Conservation (phyloP, 1,140 invertebrate species). For the Heliconius melpomene region DNA sequence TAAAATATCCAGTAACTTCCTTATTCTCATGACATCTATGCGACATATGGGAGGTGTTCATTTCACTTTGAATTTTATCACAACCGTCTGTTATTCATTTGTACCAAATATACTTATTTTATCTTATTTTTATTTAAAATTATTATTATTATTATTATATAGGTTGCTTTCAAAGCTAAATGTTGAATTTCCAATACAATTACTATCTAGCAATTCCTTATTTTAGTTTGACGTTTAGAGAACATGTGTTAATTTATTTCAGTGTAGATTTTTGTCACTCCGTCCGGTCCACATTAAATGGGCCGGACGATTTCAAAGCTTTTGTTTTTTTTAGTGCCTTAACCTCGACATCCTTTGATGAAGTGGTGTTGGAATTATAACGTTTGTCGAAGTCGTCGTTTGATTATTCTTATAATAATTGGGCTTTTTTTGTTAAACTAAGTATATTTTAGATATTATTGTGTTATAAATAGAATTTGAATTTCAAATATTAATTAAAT, state of each 20-base stretch:
- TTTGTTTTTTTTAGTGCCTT: constrained; percentile 55
- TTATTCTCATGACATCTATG: background rate
- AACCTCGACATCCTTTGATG: constrained; percentile 69
- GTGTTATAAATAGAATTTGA: background rate
- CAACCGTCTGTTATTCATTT: background rate
- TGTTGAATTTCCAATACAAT: constrained; percentile 26
- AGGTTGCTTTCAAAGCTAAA: background rate
- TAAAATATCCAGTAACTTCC: constrained; percentile 1
- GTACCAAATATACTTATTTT: background rate
- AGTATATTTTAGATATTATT: background rate
- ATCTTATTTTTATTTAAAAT: background rate
- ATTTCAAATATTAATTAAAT: too few species aligned
- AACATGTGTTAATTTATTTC: constrained; percentile 78
- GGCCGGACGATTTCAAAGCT: constrained; percentile 72
- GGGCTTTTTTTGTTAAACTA: background rate
- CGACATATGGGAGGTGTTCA: background rate
- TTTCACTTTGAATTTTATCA: background rate
- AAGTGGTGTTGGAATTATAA: constrained; percentile 34
- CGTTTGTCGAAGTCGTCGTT: constrained; percentile 16
- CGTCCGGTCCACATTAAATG: constrained; percentile 78
- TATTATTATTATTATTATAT: background rate
- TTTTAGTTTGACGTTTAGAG: constrained; percentile 59
- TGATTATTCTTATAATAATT: constrained; percentile 9
- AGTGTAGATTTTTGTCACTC: constrained; percentile 77
- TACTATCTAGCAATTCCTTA: constrained; percentile 33